phyloP scores from a whole-genome alignment of 2,113 vertebrate species.

The Neolamprologus sp. region DNA sequence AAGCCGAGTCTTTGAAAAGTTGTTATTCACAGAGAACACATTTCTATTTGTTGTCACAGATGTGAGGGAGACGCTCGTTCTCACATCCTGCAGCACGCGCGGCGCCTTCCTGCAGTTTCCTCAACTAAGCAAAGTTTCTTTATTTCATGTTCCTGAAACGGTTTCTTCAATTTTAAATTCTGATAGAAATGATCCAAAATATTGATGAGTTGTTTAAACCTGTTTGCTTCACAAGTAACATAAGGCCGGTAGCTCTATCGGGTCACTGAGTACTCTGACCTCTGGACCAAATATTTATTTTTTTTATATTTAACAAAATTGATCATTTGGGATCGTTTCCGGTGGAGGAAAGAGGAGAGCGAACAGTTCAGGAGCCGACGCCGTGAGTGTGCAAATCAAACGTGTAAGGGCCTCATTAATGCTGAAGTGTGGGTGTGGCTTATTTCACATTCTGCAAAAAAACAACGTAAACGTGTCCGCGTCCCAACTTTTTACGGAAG shows the following conservation, averaged over 20 bases:
- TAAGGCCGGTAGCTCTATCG: not conserved
- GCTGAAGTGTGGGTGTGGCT: not conserved
- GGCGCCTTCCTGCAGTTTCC: not conserved
- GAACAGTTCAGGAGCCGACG: fast-evolving
- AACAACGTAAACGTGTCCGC: fast-evolving
- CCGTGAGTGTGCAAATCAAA: not conserved
- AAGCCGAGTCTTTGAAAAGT: fast-evolving
- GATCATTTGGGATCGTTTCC: fast-evolving
- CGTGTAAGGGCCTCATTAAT: not conserved
- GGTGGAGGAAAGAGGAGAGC: not conserved
- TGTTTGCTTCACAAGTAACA: not conserved
- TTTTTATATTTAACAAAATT: not conserved
- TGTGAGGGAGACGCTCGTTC: not conserved
- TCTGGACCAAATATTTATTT: not conserved
- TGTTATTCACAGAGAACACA: not conserved
- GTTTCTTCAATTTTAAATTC: not conserved
- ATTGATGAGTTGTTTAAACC: not conserved
- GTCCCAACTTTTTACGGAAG: fast-evolving
- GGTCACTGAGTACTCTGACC: fast-evolving
- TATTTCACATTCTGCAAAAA: not conserved
- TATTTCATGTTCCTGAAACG: not conserved
- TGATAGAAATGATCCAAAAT: not conserved
- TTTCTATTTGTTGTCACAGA: not conserved
- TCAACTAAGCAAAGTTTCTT: not conserved
- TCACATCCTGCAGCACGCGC: not conserved